Percentiles rank a stretch among this genome's conserved stretches.
Evolutionary conservation across 2,113 vertebrate species (phyloP).

Genomic region (Zootoca vivipara): DNA sequence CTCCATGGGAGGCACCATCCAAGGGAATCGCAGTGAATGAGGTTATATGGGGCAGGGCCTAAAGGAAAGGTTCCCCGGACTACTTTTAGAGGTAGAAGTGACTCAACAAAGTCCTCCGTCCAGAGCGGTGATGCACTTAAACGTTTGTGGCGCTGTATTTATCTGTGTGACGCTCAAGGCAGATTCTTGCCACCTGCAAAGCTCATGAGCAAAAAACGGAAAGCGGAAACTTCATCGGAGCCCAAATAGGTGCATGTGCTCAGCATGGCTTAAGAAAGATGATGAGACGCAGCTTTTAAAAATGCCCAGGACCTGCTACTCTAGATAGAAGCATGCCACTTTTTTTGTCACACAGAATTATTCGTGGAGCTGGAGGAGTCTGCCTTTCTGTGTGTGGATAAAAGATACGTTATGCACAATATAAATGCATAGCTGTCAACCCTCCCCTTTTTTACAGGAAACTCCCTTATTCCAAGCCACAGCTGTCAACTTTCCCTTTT

Average conservation of each 20-base stretch:
- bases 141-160: not conserved
- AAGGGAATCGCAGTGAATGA: not conserved
- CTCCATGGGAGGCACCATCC: not conserved
- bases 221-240: not conserved
- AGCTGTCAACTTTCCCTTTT: too few species aligned
- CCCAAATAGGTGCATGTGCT: not conserved
- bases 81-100: constrained; percentile 30
- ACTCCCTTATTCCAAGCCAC: too few species aligned
- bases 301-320: not conserved
- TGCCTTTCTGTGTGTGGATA: not conserved
- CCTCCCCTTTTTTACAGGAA: too few species aligned
- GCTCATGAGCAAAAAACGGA: not conserved
- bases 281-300: not conserved
- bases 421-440: too few species aligned
- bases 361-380: not conserved
- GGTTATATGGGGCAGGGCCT: not conserved
- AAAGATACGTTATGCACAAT: too few species aligned
- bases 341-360: not conserved
- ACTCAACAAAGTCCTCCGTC: constrained; percentile 2
- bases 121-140: not conserved
- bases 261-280: not conserved
- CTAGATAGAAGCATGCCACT: not conserved
- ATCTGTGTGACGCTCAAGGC: not conserved
- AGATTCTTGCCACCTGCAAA: not conserved
- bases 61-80: constrained; percentile 1